These are phyloP conservation scores for Nibea albiflora DNA, from an alignment of 2,113 vertebrate species.

Conservation along the genomic window DNA sequence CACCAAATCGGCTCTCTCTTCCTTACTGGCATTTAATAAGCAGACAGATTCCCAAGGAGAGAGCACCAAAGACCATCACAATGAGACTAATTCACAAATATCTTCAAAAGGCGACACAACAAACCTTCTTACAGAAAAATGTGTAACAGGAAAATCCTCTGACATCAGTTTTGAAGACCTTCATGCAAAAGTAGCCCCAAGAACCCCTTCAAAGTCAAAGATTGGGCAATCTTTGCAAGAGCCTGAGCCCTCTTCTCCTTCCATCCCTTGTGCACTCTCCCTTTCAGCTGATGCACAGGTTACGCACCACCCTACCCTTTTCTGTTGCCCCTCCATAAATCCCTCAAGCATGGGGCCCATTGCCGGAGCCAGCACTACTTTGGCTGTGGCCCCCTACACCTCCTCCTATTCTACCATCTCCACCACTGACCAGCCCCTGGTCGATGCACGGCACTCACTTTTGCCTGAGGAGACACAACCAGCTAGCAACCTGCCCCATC, in stretches of 20 bases:
- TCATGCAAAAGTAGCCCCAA: slow-evolving; percentile 79
- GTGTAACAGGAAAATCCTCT: slow-evolving; percentile 21
- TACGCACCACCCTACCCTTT: slow-evolving; percentile 54
- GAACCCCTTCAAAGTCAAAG: slow-evolving; percentile 60
- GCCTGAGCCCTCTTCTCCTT: slow-evolving; percentile 75
- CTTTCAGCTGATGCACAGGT: slow-evolving; percentile 63
- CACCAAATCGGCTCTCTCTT: slow-evolving; percentile 48
- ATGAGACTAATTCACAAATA: not conserved
- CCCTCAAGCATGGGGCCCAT: slow-evolving; percentile 66
- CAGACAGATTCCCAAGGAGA: slow-evolving; percentile 23
- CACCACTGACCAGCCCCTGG: slow-evolving; percentile 79
- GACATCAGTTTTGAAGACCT: slow-evolving; percentile 78
- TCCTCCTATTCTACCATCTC: slow-evolving; percentile 76
- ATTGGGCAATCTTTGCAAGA: slow-evolving; percentile 77
- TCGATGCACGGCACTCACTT: slow-evolving; percentile 89
- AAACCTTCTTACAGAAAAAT: slow-evolving; percentile 6
- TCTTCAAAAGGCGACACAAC: not conserved
- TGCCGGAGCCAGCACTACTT: slow-evolving; percentile 71
- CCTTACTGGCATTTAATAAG: slow-evolving; percentile 31
- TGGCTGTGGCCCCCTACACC: slow-evolving; percentile 79
- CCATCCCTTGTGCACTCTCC: slow-evolving; percentile 72
- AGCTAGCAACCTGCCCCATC: slow-evolving; percentile 87
- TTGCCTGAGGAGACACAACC: slow-evolving; percentile 93
- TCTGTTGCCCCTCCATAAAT: slow-evolving; percentile 74
- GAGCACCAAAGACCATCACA: not conserved